These are phyloP conservation scores for Centropristis striata DNA, from an alignment of 2,113 vertebrate species.

Conservation along the genomic window DNA sequence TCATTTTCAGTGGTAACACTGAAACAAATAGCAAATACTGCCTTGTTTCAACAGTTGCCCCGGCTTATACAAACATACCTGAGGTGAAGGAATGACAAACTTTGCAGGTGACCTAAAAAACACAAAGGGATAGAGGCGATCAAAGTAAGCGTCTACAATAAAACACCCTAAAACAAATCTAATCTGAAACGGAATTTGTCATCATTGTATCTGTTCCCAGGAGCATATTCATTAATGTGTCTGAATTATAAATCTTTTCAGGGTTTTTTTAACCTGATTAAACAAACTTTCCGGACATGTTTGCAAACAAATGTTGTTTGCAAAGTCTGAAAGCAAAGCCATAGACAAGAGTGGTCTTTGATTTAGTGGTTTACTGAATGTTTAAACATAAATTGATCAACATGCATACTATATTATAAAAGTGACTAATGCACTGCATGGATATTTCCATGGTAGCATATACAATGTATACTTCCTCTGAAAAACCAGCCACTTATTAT, in stretches of 20 bases:
- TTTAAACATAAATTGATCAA: background rate
- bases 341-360: background rate
- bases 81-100: conserved; percentile 82
- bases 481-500: background rate
- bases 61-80: conserved; percentile 85
- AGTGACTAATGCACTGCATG: background rate
- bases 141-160: background rate
- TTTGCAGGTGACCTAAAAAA: conserved; percentile 90
- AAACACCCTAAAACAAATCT: background rate
- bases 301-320: background rate
- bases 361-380: background rate
- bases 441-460: background rate
- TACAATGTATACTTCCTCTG: background rate
- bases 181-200: background rate
- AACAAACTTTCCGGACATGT: background rate
- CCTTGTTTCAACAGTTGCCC: conserved; percentile 33
- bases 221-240: background rate
- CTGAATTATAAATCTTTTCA: too few relatives aligned
- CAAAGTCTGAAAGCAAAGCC: background rate
- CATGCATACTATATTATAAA: background rate
- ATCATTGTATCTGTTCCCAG: background rate
- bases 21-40: background rate
- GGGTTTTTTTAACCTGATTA: background rate
- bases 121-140: conserved; percentile 11
- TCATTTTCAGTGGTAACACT: background rate